Evolutionary conservation across 2,888 invertebrate genomes (phyloP), one percentile per base, ranked within the genome.

Genomic region (Andrena chrysosceles): DNA sequence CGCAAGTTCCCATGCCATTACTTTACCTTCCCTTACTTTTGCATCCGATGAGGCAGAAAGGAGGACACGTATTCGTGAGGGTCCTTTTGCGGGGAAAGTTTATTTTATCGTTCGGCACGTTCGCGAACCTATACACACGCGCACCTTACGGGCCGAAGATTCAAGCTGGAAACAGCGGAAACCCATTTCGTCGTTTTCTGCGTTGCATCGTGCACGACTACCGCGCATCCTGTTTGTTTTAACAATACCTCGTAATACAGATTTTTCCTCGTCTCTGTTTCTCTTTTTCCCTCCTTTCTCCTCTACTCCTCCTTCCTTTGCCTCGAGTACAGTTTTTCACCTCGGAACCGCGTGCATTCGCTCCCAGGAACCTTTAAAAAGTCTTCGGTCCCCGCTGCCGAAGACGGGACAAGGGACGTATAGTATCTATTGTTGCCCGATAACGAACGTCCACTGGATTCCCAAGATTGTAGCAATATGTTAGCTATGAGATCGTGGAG

Each of bases 1-100:
- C 89, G 60, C 84, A 83, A 83, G 79, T 90, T 90, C 90, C 87
- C 89, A 86, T 89, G 87, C 88, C 86, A 90, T 89, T 87, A 88
- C 83, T 81, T 79, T 66, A 77, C 81, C 81, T 83, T 82, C 83
- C 86, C 71, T 89, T 85, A 87, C 87, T 90, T 88, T 88, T 87
- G 84, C 87, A 84, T 88, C 85, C 87, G 88, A 89, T 82, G 82
- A 76, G 77, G 84, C 89, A 85, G 87, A 89, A 89, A 90, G 81
- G 82, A 73, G 86, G 85, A 83, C 88, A 85, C 86, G 80, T 83
- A 80, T 74, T 86, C 85, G 67, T 74, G 68, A 67, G 77, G 78
- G 78, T 87, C 84, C 84, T 85, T 88, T 89, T 85, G 82, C 80
- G 79, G 83, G 35, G 81, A 87, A 89, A 90, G 84, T 89, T 89